Conservation (phyloP, 2,113 vertebrate species). For the Solea senegalensis region DNA sequence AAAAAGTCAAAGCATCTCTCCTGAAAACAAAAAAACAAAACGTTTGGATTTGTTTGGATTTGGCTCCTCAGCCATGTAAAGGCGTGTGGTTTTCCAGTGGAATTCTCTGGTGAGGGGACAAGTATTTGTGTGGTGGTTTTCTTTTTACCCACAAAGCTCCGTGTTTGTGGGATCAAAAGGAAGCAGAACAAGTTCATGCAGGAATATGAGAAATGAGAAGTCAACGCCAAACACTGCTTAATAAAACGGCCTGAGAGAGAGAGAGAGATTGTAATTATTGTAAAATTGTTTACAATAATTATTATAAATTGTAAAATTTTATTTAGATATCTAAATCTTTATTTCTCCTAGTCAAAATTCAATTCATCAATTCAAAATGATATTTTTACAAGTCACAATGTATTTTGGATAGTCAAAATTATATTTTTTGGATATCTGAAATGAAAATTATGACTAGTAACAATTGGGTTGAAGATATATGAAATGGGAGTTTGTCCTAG, state of each 20-base stretch:
- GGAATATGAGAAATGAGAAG: slow-evolving; percentile 7
- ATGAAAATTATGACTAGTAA: too few species aligned
- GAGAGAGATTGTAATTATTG: slow-evolving; percentile 1
- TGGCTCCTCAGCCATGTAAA: slow-evolving; percentile 17
- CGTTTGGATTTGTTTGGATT: slow-evolving; percentile 20
- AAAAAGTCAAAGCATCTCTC: background rate
- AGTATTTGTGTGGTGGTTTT: slow-evolving; percentile 9
- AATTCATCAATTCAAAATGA: too few species aligned
- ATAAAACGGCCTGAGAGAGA: slow-evolving; percentile 32
- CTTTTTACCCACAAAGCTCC: slow-evolving; percentile 10
- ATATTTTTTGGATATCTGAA: too few species aligned
- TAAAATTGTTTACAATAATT: too few species aligned
- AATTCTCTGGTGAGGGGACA: slow-evolving; percentile 25
- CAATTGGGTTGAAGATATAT: too few species aligned
- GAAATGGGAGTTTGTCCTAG: too few species aligned
- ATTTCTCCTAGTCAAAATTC: too few species aligned
- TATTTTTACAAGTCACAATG: too few species aligned
- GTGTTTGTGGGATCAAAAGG: slow-evolving; percentile 27
- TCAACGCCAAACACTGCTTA: background rate
- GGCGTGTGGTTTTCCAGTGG: slow-evolving; percentile 11
- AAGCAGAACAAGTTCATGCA: slow-evolving; percentile 31
- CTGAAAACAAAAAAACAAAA: slow-evolving; percentile 1
- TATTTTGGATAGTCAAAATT: too few species aligned
- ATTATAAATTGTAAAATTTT: too few species aligned
- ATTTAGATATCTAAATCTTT: too few species aligned